Conservation (phyloP, 2,113 vertebrate species). For the Elephas maximus region DNA sequence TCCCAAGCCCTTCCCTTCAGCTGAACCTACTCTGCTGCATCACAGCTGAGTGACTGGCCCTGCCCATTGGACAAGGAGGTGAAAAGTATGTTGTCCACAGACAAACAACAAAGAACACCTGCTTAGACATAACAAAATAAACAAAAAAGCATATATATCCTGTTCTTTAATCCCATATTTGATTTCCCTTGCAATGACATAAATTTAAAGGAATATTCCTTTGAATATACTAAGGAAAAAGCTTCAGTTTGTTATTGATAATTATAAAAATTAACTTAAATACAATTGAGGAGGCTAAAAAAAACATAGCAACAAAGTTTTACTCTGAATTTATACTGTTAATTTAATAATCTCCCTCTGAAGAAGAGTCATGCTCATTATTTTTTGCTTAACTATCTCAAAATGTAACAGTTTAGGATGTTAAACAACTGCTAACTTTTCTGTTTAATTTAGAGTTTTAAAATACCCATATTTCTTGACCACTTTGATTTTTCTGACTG, state of each 20-base stretch:
- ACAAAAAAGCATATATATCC: too few relatives aligned
- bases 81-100: too few relatives aligned
- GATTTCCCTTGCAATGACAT: conserved; percentile 71
- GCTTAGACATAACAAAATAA: too few relatives aligned
- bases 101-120: too few relatives aligned
- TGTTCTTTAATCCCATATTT: conserved; percentile 79
- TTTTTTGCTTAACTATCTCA: neutral
- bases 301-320: conserved; percentile 62
- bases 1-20: too few relatives aligned
- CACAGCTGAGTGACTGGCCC: too few relatives aligned
- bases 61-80: too few relatives aligned
- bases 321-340: conserved; percentile 40
- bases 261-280: conserved; percentile 66
- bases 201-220: conserved; percentile 74
- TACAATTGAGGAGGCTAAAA: neutral
- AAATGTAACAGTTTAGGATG: neutral
- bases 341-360: conserved; percentile 59
- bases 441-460: conserved; percentile 6
- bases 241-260: conserved; percentile 79
- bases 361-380: conserved; percentile 47
- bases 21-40: too few relatives aligned
- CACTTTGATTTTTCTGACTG: neutral
- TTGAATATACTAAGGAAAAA: conserved; percentile 74
- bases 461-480: neutral
- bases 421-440: neutral